Percentiles rank a stretch among this genome's conserved stretches.
Conservation (phyloP, 2,113 vertebrate species). For the Spheniscus mendiculus region DNA sequence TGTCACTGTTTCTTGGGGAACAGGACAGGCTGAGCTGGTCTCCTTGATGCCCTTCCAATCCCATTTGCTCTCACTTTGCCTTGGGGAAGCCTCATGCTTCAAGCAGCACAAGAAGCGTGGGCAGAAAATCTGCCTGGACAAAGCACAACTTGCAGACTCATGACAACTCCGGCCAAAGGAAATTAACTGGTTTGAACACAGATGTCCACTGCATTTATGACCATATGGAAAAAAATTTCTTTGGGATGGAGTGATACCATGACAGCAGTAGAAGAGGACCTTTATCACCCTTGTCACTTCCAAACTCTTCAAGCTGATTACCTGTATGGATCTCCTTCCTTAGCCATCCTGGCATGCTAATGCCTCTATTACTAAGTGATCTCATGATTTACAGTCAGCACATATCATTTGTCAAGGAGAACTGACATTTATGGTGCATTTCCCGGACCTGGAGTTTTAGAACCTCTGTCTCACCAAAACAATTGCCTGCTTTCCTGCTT, state of each 20-base stretch:
- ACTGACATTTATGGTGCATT: not conserved
- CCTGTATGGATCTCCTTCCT: not conserved
- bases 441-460: not conserved
- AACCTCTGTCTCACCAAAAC: not conserved
- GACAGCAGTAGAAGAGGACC: not conserved
- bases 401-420: not conserved
- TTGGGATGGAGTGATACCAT: not conserved
- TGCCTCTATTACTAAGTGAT: not conserved
- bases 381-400: not conserved
- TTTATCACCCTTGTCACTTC: not conserved
- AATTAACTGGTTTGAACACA: not conserved
- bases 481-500: not conserved
- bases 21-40: not conserved
- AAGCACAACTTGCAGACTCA: not conserved
- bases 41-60: not conserved
- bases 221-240: not conserved
- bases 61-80: not conserved
- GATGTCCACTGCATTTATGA: not conserved
- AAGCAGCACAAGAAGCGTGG: not conserved
- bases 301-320: not conserved
- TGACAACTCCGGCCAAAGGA: not conserved
- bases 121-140: not conserved
- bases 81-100: not conserved
- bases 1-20: not conserved
- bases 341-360: not conserved